Evolutionary conservation across 1,140 invertebrate genomes (phyloP), one percentile per base, ranked within the genome.

Genomic region (Nylanderia fulva): DNA sequence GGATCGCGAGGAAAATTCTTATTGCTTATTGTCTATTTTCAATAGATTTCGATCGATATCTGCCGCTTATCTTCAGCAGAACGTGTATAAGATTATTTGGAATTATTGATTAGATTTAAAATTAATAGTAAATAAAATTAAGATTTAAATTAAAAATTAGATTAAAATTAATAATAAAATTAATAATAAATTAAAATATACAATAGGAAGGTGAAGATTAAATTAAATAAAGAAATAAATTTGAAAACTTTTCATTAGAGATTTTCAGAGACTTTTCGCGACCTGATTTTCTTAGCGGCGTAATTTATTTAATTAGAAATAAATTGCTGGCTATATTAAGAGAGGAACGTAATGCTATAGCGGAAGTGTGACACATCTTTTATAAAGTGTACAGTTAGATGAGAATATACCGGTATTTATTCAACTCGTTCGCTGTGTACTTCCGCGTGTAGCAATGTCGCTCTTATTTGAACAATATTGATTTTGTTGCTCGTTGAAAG

Each of bases 231-330:
- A 39, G 8, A 39, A 39, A 39, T 39, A 39, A 39, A 39, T 39
- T 39, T 39, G 9, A 3, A 33, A 3, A 33, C n/a, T n/a, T 33
- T 33, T 69, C n/a, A 71, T n/a, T n/a, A n/a, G n/a, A n/a, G 18
- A 52, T 33, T 54, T n/a, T n/a, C n/a, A n/a, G n/a, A n/a, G 24
- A 52, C 21, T 5, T 42, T 42, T 68, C 36, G 21, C n/a, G 13
- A 15, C 11, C 5, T 33, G 1, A 9, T 45, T 42, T 33, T 77
- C n/a, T 63, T 9, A 33, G 33, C 7, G 66, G 6, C 13, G 15
- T 0, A 7, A 52, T 64, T 64, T 77, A 52, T 64, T 77, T 64
- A 52, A 77, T 64, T 77, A 66, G 13, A 3, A 33, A 75, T 39
- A 11, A 5, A 27, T 33, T 21, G 4, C 6, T 13, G 18, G 9